Evolutionary conservation across 92 coral and sea anemone genomes (phyloP).

Genomic region (Umimayanthus kanabou): DNA sequence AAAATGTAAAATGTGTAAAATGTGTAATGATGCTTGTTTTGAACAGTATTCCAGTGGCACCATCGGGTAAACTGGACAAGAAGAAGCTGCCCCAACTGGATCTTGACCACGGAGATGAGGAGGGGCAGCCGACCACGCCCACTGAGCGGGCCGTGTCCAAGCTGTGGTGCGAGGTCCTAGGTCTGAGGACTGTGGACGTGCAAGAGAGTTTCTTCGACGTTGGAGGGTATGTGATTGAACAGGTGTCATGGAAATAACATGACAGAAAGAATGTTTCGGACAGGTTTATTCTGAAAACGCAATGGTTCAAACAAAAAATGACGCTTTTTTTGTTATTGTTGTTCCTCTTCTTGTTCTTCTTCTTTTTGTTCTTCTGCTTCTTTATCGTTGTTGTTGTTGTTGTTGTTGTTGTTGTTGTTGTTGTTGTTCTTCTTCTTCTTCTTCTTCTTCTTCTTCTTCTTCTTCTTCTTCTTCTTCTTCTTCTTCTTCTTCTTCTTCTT

Average conservation of each 20-base stretch:
- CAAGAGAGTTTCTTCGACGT: constrained; percentile 89
- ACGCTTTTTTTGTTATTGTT: not conserved
- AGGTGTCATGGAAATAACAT: not conserved
- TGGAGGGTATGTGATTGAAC: constrained; percentile 73
- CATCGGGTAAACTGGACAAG: constrained; percentile 85
- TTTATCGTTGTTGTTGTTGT: not conserved
- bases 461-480: not conserved
- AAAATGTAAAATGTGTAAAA: no score
- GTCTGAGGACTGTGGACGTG: constrained; percentile 68
- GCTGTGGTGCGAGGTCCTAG: constrained; percentile 76
- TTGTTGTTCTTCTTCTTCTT: not conserved
- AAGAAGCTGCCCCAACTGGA: constrained; percentile 73
- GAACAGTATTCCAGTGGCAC: constrained; percentile 77
- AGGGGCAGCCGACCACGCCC: constrained; percentile 77
- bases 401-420: not conserved
- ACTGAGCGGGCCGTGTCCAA: constrained; percentile 68
- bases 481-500: not conserved
- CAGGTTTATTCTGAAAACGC: no score
- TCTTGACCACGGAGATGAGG: constrained; percentile 65
- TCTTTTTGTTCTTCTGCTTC: not conserved
- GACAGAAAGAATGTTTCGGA: not conserved
- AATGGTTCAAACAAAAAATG: no score
- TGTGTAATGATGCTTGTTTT: not conserved
- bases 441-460: not conserved
- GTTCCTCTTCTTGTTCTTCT: not conserved